phyloP scores from a whole-genome alignment of 2,113 vertebrate genomes.

The Trochalopteron elliotii region DNA sequence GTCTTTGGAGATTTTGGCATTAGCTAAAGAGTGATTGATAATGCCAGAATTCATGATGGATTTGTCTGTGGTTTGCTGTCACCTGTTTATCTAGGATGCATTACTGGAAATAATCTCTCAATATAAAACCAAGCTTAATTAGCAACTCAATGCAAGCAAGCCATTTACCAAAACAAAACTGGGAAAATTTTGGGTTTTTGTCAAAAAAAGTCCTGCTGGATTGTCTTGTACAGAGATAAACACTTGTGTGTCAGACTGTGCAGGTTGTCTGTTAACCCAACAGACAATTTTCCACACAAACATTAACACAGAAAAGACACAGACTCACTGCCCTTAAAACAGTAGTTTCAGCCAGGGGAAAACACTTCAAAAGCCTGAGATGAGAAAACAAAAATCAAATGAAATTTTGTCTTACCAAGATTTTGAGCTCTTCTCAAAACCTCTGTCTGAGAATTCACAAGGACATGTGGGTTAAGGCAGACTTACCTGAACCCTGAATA shows the following conservation, averaged over 20 bases:
- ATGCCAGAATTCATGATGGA: not conserved
- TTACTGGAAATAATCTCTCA: constrained; percentile 21
- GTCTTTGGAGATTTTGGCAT: not conserved
- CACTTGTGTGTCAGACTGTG: not conserved
- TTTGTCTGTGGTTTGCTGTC: not conserved
- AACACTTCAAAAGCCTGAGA: not conserved
- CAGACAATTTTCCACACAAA: not conserved
- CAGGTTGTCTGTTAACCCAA: not conserved
- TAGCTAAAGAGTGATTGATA: constrained; percentile 6
- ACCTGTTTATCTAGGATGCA: not conserved
- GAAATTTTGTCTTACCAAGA: not conserved
- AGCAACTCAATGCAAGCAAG: not conserved
- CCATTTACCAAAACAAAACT: not conserved
- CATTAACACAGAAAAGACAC: not conserved
- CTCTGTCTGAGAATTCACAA: not conserved
- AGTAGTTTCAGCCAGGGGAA: not conserved
- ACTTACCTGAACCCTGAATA: not conserved
- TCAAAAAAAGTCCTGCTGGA: not conserved
- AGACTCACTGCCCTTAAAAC: not conserved
- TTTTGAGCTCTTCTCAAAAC: not conserved
- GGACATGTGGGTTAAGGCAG: not conserved
- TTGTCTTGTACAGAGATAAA: not conserved
- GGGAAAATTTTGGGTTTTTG: rapidly evolving
- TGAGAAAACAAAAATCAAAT: not conserved
- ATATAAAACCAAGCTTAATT: not conserved